These are phyloP conservation scores for Camptogramma bilineatum DNA, from an alignment of 2,888 invertebrate genomes.

Conservation along the genomic window DNA sequence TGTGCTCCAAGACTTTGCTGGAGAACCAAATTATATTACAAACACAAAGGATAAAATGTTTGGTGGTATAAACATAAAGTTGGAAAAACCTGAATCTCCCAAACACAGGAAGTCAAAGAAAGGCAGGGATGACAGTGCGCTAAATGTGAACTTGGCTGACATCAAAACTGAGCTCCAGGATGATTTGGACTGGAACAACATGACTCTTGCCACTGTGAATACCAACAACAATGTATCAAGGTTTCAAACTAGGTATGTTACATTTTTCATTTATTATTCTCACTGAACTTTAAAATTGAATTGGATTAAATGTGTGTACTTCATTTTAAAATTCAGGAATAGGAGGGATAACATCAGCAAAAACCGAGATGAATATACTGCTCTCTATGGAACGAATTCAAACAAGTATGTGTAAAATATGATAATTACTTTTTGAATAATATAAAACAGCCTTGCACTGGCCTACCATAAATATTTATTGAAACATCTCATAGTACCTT, in stretches of 20 bases:
- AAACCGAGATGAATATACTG: slow-evolving; percentile 76
- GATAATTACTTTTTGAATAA: slow-evolving; percentile 56
- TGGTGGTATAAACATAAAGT: slow-evolving; percentile 76
- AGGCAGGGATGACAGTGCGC: slow-evolving; percentile 53
- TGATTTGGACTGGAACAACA: slow-evolving; percentile 79
- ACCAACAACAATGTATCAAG: slow-evolving; percentile 71
- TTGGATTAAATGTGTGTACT: slow-evolving; percentile 34
- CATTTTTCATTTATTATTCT: neutral
- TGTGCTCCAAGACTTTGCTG: slow-evolving; percentile 59
- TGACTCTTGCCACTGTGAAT: slow-evolving; percentile 78
- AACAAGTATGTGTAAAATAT: slow-evolving; percentile 78
- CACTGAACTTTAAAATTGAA: neutral
- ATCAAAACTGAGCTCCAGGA: slow-evolving; percentile 82
- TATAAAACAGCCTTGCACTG: slow-evolving; percentile 38
- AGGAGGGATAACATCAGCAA: slow-evolving; percentile 78
- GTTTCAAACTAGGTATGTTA: slow-evolving; percentile 76
- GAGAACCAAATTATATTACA: slow-evolving; percentile 47
- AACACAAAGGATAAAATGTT: slow-evolving; percentile 73
- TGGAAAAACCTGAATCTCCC: slow-evolving; percentile 59
- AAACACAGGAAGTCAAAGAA: slow-evolving; percentile 69
- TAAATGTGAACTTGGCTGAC: slow-evolving; percentile 65
- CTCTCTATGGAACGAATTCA: slow-evolving; percentile 74
- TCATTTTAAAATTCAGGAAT: slow-evolving; percentile 75
- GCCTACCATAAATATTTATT: slow-evolving; percentile 69
- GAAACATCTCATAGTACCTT: no score